phyloP scores from a whole-genome alignment of 2,113 vertebrate species.

The Polypterus bichir region DNA sequence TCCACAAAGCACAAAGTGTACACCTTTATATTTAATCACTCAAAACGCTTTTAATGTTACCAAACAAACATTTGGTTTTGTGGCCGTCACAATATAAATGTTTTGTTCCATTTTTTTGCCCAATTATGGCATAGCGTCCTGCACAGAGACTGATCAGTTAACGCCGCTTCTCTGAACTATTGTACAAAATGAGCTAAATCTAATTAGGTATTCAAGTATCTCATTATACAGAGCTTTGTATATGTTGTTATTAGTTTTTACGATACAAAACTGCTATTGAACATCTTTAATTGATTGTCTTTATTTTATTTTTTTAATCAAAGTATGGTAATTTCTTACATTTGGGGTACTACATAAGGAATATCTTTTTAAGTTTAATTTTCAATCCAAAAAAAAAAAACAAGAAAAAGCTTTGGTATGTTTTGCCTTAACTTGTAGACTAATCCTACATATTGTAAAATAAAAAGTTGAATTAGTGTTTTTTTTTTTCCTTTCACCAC shows the following conservation, averaged over 20 bases:
- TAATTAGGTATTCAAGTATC: constrained; percentile 52
- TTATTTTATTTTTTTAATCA: constrained; percentile 34
- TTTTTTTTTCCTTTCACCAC: constrained; percentile 26
- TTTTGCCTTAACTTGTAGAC: constrained; percentile 82
- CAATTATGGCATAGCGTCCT: constrained; percentile 49
- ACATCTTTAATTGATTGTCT: constrained; percentile 50
- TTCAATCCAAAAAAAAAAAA: constrained; percentile 28
- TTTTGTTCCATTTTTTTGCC: constrained; percentile 26
- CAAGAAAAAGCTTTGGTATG: constrained; percentile 64
- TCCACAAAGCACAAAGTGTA: constrained; percentile 32
- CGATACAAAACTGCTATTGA: constrained; percentile 44
- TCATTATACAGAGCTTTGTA: constrained; percentile 48
- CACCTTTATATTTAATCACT: constrained; percentile 43
- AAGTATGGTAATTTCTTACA: constrained; percentile 46
- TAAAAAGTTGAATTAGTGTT: constrained; percentile 50
- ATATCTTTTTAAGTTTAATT: constrained; percentile 56
- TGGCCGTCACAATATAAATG: constrained; percentile 48
- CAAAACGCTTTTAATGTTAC: constrained; percentile 43
- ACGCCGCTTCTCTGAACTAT: constrained; percentile 45
- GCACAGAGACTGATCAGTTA: constrained; percentile 48
- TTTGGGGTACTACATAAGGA: constrained; percentile 50
- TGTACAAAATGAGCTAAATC: constrained; percentile 38
- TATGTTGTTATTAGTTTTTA: constrained; percentile 47
- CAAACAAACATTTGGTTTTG: constrained; percentile 48
- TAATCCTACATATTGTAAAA: constrained; percentile 65